phyloP scores from a whole-genome alignment of 2,888 invertebrate genomes.

The Sesia bembeciformis region DNA sequence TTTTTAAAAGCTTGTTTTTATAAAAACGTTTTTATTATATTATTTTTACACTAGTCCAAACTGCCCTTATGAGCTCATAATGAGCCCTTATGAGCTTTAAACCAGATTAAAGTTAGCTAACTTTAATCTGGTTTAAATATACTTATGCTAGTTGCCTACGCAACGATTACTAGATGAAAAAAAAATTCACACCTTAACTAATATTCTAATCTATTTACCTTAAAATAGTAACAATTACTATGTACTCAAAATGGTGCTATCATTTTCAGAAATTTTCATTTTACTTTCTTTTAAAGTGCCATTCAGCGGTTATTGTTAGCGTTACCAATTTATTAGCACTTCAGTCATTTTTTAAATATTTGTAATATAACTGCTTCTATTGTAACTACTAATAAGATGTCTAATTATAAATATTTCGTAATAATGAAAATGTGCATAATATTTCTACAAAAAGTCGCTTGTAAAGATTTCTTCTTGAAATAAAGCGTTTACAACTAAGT shows the following conservation, averaged over 20 bases:
- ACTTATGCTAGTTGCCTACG: no score
- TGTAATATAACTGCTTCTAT: not conserved
- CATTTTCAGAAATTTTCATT: not conserved
- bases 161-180: no score
- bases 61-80: no score
- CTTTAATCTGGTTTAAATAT: no score
- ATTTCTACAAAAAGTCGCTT: not conserved
- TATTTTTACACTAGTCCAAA: no score
- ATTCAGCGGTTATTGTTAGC: conserved; percentile 6
- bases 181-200: no score
- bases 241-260: not conserved
- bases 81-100: no score
- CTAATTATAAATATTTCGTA: not conserved
- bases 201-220: no score
- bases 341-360: not conserved
- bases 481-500: no score
- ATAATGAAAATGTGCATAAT: not conserved
- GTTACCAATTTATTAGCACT: conserved; percentile 11
- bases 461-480: not conserved
- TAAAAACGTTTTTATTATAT: no score
- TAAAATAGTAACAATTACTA: not conserved
- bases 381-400: not conserved
- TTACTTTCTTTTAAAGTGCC: conserved; percentile 7
- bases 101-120: no score
- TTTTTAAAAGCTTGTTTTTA: no score